Evolutionary conservation across 1,140 invertebrate species (phyloP).

Genomic region (Nasonia giraulti): DNA sequence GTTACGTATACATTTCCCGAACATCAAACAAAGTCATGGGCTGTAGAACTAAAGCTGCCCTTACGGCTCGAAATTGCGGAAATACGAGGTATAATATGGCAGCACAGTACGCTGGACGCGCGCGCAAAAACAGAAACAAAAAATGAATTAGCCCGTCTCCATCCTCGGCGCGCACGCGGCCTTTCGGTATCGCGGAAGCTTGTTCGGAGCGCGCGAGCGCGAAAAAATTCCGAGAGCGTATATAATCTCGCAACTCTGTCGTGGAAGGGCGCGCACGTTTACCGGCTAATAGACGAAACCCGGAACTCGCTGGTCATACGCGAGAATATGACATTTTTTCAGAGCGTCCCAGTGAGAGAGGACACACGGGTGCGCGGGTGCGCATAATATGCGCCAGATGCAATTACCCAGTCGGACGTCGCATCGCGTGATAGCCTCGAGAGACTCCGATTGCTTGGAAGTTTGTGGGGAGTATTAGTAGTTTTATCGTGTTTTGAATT

Average conservation of each 20-base stretch:
- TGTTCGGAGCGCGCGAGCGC: constrained; percentile 20
- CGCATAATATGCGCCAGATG: not conserved
- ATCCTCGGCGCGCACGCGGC: constrained; percentile 19
- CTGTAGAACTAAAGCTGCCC: not conserved
- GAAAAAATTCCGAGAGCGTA: constrained; percentile 26
- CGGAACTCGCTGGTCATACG: not conserved
- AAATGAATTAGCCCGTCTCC: constrained; percentile 35
- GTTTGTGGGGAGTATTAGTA: too few relatives aligned
- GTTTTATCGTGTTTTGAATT: too few relatives aligned
- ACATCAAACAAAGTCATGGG: not conserved
- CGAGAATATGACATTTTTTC: constrained; percentile 4
- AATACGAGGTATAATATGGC: not conserved
- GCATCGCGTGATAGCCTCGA: too few relatives aligned
- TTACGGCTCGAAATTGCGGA: not conserved
- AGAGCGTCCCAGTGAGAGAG: not conserved
- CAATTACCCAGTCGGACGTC: not conserved
- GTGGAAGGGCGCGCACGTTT: not conserved
- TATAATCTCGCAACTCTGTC: too few relatives aligned
- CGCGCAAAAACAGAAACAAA: not conserved
- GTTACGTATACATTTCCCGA: not conserved
- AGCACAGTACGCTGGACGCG: not conserved
- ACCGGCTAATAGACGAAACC: constrained; percentile 33
- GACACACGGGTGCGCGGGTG: not conserved
- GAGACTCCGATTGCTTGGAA: too few relatives aligned
- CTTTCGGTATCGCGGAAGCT: constrained; percentile 15